These are phyloP conservation scores for Bombus sylvicola DNA, from an alignment of 1,140 invertebrate genomes.

Conservation along the genomic window DNA sequence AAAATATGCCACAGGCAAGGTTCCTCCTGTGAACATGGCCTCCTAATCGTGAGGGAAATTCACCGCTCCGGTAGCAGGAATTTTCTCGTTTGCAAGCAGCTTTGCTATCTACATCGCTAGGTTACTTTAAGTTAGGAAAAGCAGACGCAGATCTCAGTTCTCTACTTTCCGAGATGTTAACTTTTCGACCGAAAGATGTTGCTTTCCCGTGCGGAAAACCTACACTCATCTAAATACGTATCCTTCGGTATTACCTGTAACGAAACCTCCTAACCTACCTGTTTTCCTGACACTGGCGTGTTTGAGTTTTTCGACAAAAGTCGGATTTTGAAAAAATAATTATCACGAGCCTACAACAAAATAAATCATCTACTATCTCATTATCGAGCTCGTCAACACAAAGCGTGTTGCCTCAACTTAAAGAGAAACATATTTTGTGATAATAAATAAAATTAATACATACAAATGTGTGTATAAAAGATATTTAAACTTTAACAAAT, in stretches of 20 bases:
- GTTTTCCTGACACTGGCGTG: constrained; percentile 66
- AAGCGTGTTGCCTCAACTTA: too few relatives aligned
- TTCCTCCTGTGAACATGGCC: constrained; percentile 56
- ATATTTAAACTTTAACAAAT: not conserved
- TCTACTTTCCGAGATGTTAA: constrained; percentile 59
- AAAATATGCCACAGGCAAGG: constrained; percentile 56
- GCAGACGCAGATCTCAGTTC: constrained; percentile 16
- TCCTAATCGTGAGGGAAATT: constrained; percentile 77
- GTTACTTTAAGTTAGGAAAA: constrained; percentile 63
- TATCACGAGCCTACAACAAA: not conserved
- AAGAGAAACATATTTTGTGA: too few relatives aligned
- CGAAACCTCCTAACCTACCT: constrained; percentile 62
- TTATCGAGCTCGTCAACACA: too few relatives aligned
- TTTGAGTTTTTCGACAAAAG: constrained; percentile 76
- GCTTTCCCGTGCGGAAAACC: constrained; percentile 65
- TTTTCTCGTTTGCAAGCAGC: constrained; percentile 70
- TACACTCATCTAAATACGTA: not conserved
- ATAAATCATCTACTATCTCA: not conserved
- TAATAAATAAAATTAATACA: too few relatives aligned
- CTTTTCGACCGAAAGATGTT: constrained; percentile 59
- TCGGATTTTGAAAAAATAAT: constrained; percentile 61
- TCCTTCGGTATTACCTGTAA: constrained; percentile 59
- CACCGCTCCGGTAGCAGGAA: constrained; percentile 68
- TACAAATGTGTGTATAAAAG: too few relatives aligned
- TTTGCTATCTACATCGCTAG: constrained; percentile 52